A percentile compares a stretch with the other conserved stretches of the same genome.
Conservation (phyloP, 2,888 invertebrate species). For the Brachyptera risi region DNA sequence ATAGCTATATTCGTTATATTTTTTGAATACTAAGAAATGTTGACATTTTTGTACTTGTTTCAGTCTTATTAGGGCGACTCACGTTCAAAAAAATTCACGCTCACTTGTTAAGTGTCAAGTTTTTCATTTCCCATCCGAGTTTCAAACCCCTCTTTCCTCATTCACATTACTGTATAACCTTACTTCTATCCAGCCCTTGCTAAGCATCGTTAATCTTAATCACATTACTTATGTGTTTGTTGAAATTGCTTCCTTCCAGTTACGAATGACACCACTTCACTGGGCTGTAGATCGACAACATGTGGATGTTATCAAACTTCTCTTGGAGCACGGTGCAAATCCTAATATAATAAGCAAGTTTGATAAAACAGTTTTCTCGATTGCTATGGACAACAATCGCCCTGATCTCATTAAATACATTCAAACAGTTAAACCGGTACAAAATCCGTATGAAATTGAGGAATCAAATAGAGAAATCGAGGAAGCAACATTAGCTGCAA, state of each 20-base stretch:
- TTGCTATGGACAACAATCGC: slow-evolving; percentile 63
- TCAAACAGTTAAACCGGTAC: slow-evolving; percentile 42
- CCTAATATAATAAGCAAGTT: slow-evolving; percentile 65
- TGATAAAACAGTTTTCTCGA: slow-evolving; percentile 62
- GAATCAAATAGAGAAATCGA: slow-evolving; percentile 11
- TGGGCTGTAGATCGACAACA: slow-evolving; percentile 89
- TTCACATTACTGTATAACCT: too few relatives aligned
- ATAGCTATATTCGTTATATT: too few relatives aligned
- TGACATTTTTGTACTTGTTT: too few relatives aligned
- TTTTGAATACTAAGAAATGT: too few relatives aligned
- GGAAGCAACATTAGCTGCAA: slow-evolving; percentile 44
- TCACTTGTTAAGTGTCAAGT: too few relatives aligned
- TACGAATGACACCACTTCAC: slow-evolving; percentile 88
- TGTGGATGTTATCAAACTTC: slow-evolving; percentile 59
- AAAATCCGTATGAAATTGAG: not conserved
- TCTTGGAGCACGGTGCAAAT: slow-evolving; percentile 73
- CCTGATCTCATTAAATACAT: slow-evolving; percentile 57
- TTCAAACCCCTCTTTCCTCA: too few relatives aligned
- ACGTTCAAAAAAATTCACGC: too few relatives aligned
- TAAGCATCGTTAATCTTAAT: not conserved
- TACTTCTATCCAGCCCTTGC: not conserved
- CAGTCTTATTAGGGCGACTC: too few relatives aligned
- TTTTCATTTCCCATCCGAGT: too few relatives aligned
- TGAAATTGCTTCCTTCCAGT: too few relatives aligned
- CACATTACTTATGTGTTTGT: slow-evolving; percentile 34